phyloP scores from a whole-genome alignment of 2,888 invertebrate species.

The Drosophila austrosaltans region DNA sequence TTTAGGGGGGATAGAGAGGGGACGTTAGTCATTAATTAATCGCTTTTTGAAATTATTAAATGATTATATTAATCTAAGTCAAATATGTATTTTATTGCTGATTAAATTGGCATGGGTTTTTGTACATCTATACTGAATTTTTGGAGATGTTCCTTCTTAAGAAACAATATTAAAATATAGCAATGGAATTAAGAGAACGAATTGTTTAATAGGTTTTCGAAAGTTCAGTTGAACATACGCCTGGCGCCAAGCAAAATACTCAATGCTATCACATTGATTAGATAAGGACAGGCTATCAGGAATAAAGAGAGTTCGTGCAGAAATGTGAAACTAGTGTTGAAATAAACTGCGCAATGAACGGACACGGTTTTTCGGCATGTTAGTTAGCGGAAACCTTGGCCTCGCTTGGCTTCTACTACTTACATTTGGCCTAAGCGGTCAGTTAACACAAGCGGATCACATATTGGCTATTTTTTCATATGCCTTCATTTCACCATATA shows the following conservation, averaged over 20 bases:
- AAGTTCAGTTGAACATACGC: neutral
- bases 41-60: neutral
- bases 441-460: slow-evolving; percentile 35
- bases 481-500: slow-evolving; percentile 53
- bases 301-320: neutral
- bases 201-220: too few species aligned
- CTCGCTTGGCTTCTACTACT: neutral
- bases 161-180: too few species aligned
- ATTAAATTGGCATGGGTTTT: too few species aligned
- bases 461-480: slow-evolving; percentile 64
- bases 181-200: too few species aligned
- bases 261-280: neutral
- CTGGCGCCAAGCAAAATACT: neutral
- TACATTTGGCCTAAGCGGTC: slow-evolving; percentile 22
- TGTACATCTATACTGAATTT: too few species aligned
- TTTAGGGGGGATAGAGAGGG: neutral
- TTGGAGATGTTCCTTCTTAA: too few species aligned
- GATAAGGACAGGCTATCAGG: neutral
- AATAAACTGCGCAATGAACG: slow-evolving; percentile 46
- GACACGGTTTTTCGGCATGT: slow-evolving; percentile 39
- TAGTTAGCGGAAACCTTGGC: neutral
- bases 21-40: neutral
- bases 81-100: too few species aligned
- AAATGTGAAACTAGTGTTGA: slow-evolving; percentile 33
- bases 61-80: too few species aligned